A percentile compares a stretch with the other conserved stretches of the same genome.
Conservation (phyloP, 2,888 invertebrate species). For the Stenolophus ochropezus region DNA sequence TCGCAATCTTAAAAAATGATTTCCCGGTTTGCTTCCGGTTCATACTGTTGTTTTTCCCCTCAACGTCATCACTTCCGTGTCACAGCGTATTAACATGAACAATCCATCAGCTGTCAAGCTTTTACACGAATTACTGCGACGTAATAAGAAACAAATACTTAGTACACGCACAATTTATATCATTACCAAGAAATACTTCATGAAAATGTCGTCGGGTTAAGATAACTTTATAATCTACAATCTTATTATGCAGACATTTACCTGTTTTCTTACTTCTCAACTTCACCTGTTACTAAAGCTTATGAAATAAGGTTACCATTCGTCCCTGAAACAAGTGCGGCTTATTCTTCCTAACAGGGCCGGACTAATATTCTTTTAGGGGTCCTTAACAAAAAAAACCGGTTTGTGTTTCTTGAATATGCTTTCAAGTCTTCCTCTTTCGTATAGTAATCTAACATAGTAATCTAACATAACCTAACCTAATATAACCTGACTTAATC, state of each 20-base stretch:
- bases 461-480: too few relatives aligned
- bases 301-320: too few relatives aligned
- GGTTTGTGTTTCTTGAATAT: too few relatives aligned
- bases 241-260: not conserved
- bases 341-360: too few relatives aligned
- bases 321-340: too few relatives aligned
- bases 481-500: too few relatives aligned
- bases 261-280: too few relatives aligned
- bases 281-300: too few relatives aligned
- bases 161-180: conserved; percentile 5
- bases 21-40: conserved; percentile 70
- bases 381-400: too few relatives aligned
- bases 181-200: not conserved
- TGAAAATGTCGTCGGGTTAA: not conserved
- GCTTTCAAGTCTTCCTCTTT: too few relatives aligned
- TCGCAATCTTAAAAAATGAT: conserved; percentile 71
- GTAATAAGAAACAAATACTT: conserved; percentile 3
- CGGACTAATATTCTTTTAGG: too few relatives aligned
- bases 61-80: conserved; percentile 68
- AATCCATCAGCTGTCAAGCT: conserved; percentile 9
- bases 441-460: too few relatives aligned
- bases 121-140: conserved; percentile 52
- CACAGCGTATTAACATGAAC: conserved; percentile 68
- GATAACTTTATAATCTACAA: not conserved
- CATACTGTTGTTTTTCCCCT: conserved; percentile 70